phyloP scores from a whole-genome alignment of 2,888 invertebrate genomes.

The Brachynemurus nebulosus region DNA sequence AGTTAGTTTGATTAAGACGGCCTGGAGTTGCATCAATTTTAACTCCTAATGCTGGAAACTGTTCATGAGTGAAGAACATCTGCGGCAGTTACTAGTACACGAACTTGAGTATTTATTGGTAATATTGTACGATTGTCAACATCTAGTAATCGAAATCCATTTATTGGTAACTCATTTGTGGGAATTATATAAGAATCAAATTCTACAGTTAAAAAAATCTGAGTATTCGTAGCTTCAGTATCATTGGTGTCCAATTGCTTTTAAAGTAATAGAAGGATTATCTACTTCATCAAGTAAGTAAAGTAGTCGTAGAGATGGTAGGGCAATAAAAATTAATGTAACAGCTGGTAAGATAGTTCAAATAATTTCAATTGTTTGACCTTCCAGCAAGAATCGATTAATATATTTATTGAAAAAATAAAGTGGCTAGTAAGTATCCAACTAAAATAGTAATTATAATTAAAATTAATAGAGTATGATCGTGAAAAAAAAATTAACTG shows the following conservation, averaged over 20 bases:
- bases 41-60: slow-evolving; percentile 42
- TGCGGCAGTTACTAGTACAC: slow-evolving; percentile 43
- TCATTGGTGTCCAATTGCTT: slow-evolving; percentile 42
- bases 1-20: slow-evolving; percentile 51
- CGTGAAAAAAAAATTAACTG: too few relatives aligned
- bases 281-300: slow-evolving; percentile 48
- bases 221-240: slow-evolving; percentile 54
- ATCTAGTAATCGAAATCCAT: slow-evolving; percentile 44
- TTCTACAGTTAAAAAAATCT: slow-evolving; percentile 42
- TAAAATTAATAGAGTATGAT: too few relatives aligned
- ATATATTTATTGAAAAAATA: too few relatives aligned
- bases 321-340: slow-evolving; percentile 45
- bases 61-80: slow-evolving; percentile 58
- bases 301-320: slow-evolving; percentile 44
- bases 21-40: slow-evolving; percentile 53
- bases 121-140: slow-evolving; percentile 47
- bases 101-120: slow-evolving; percentile 46
- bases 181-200: slow-evolving; percentile 49
- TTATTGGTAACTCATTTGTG: slow-evolving; percentile 27
- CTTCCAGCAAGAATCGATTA: too few relatives aligned
- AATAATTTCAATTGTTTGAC: too few relatives aligned
- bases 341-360: slow-evolving; percentile 46
- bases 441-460: too few relatives aligned
- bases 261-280: slow-evolving; percentile 41
- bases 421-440: too few relatives aligned